Evolutionary conservation across 2,797 vertebrate species (phyloP).

Genomic region (Spea hammondii): DNA sequence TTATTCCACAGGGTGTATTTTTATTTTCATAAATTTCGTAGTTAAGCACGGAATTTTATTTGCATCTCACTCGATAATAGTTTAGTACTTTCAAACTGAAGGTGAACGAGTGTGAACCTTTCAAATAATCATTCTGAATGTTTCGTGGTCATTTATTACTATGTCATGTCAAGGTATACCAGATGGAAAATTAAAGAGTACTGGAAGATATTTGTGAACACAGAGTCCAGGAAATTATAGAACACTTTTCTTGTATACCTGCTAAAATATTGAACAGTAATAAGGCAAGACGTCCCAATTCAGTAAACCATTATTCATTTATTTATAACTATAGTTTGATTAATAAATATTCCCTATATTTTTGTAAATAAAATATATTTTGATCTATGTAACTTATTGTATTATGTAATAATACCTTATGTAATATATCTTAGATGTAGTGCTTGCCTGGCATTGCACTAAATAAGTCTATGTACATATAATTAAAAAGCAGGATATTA

Average conservation of each 20-base stretch:
- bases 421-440: too few species aligned
- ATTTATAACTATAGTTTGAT: too few species aligned
- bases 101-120: slow-evolving; percentile 43
- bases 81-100: slow-evolving; percentile 23
- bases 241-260: slow-evolving; percentile 1
- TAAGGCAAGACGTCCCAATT: not conserved
- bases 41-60: slow-evolving; percentile 14
- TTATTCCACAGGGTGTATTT: slow-evolving; percentile 32
- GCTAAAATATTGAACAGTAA: slow-evolving; percentile 4
- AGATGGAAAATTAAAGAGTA: slow-evolving; percentile 42
- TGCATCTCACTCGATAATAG: slow-evolving; percentile 22
- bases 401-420: too few species aligned
- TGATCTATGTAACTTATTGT: too few species aligned
- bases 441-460: too few species aligned
- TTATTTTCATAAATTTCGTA: slow-evolving; percentile 37
- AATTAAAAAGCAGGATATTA: too few species aligned
- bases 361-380: too few species aligned
- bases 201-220: slow-evolving; percentile 4
- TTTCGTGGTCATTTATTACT: slow-evolving; percentile 43
- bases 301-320: too few species aligned
- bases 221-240: not conserved
- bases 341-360: too few species aligned
- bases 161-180: slow-evolving; percentile 44
- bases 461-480: too few species aligned
- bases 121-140: slow-evolving; percentile 46